Conservation (phyloP, 2,888 invertebrate species). For the Mimachlamys varia region DNA sequence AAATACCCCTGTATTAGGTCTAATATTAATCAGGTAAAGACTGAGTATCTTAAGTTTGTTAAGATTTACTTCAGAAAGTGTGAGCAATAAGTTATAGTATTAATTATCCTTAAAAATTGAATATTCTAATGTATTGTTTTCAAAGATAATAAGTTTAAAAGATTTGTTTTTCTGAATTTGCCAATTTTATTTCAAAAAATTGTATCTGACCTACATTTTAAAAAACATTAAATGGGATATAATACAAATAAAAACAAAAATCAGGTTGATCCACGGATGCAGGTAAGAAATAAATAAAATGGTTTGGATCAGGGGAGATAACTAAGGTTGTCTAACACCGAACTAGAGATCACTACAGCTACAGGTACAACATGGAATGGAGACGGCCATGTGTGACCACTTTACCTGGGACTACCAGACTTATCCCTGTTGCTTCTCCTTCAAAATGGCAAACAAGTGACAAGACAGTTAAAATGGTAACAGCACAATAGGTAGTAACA, state of each 20-base stretch:
- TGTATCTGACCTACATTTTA: too few relatives aligned
- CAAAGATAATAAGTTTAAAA: not conserved
- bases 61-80: too few relatives aligned
- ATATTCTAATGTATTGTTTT: too few relatives aligned
- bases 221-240: too few relatives aligned
- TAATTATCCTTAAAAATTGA: too few relatives aligned
- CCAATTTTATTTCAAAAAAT: too few relatives aligned
- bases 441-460: constrained; percentile 17
- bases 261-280: not conserved
- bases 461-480: not conserved
- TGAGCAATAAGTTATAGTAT: too few relatives aligned
- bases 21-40: too few relatives aligned
- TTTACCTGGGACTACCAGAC: not conserved
- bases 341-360: not conserved
- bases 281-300: not conserved
- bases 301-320: not conserved
- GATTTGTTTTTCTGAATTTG: too few relatives aligned
- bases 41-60: too few relatives aligned
- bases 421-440: constrained; percentile 4
- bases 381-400: not conserved
- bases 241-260: too few relatives aligned
- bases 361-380: not conserved
- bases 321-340: not conserved
- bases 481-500: not conserved
- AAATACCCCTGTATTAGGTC: too few relatives aligned